Base-by-base conservation (phyloP, 92 coral and sea anemone species). In the Virgularia gustaviana region DNA sequence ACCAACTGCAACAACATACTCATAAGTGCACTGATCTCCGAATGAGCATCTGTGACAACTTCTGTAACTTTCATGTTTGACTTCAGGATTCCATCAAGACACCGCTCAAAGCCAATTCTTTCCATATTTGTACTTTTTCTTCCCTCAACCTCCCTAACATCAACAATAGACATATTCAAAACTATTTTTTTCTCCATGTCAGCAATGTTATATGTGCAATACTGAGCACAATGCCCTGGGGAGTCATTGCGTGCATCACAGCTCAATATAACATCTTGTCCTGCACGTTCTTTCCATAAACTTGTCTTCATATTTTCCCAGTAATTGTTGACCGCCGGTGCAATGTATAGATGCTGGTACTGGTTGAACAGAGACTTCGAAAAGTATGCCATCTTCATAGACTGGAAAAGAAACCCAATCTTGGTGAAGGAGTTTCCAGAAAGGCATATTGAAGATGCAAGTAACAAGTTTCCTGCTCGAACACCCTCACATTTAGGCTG, bases 171-270 rank as follows among this genome's bases (percentile, higher is more conserved):
- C 29, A 2, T 18, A 16, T 55, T 18, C 0, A 55, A 36, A 19
- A 76, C 63, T 9, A 49, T 22, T 49, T 76, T 76, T 16, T 57
- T 41, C 16, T 24, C 81, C 66, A 63, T 63, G 41, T 76, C 75
- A 27, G 73, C 61, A 11, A 76, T 19, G 16, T 39, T 62, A 36
- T 76, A 76, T 35, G 73, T n/a, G n/a, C n/a, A n/a, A n/a, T n/a
- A n/a, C n/a, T n/a, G n/a, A n/a, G n/a, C n/a, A n/a, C n/a, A n/a
- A 27, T 45, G 38, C 11, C 81, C 71, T 22, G 71, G 74, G 2
- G 75, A 76, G 37, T 76, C 81, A 63, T 76, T 63, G 15, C 81
- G 37, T 31, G 32, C 81, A 76, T 76, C 81, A n/a, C 75, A 60
- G 19, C 73, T 62, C 51, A 76, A 43, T 32, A 76, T 39, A 28